Evolutionary conservation across 2,888 invertebrate genomes (phyloP), one percentile per base, ranked within the genome.

Genomic region (Corbicula japonica): DNA sequence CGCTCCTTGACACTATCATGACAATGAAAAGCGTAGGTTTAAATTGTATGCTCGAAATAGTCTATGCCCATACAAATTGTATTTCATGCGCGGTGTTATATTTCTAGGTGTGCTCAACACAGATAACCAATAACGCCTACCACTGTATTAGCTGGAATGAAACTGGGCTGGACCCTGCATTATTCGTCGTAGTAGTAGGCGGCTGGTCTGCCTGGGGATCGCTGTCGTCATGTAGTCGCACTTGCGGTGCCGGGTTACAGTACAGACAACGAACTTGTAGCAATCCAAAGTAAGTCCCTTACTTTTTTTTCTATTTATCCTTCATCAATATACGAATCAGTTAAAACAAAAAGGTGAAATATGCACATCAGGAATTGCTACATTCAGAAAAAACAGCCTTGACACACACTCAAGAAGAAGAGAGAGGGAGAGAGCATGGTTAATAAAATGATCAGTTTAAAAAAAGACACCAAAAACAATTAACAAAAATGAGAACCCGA

Each of bases 191-290:
- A 23, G 60, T 72, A 1, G 69, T 65, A 0, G 86, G 86, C 0
- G 84, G 81, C 1, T 86, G 86, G 86, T 70, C 82, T 1, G 56
- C 41, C 3, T 86, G 84, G 84, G 77, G 72, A 2, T 6, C 52
- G 0, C 46, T 62, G 76, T 66, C 78, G 28, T 44, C 77, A 4
- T 86, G 86, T n/a, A 52, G 52, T 3, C 52, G 66, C 38, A 66
- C 66, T n/a, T 66, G 66, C 32, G 66, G 86, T 1, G 76, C 83
- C 2, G 85, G 86, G 10, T 52, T 84, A 0, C 54, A 38, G 8
- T 83, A 72, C 34, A 61, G 80, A 35, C 61, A 70, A 5, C 32
- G 86, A 48, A 58, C 23, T 10, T 86, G 86, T 54, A 71, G 69
- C 23, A 81, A 86, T 44, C 86, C 84, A 26, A 76, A 63, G 86